These are phyloP conservation scores for Hydractinia symbiolongicarpus DNA, from an alignment of 30 jellyfish, hydroid and myxozoan species.

Conservation along the genomic window DNA sequence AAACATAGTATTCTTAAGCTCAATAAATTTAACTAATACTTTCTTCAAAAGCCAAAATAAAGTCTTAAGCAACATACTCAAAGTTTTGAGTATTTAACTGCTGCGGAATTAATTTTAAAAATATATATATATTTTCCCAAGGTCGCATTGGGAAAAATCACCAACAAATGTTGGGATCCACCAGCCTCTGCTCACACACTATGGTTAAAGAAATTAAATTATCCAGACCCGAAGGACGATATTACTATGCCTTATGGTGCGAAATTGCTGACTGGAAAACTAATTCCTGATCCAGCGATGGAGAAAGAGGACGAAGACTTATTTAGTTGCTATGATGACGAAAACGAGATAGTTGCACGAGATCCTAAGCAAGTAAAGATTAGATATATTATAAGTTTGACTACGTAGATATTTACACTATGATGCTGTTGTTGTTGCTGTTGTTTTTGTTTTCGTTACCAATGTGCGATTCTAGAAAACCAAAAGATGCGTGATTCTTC, in stretches of 20 bases:
- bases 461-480: too few species aligned
- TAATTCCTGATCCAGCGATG: neutral
- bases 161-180: neutral
- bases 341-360: constrained; percentile 43
- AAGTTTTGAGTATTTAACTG: too few species aligned
- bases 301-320: neutral
- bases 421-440: too few species aligned
- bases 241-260: neutral
- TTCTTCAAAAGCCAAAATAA: too few species aligned
- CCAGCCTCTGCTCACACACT: neutral
- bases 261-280: neutral
- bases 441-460: too few species aligned
- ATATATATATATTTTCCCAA: too few species aligned
- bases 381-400: constrained; percentile 31
- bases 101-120: too few species aligned
- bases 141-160: neutral
- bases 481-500: too few species aligned
- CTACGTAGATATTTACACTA: too few species aligned
- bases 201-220: neutral
- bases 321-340: neutral
- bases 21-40: too few species aligned
- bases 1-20: too few species aligned
- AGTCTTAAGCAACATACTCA: too few species aligned
- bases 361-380: constrained; percentile 52
- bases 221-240: neutral